Evolutionary conservation across 2,888 invertebrate species (phyloP), one percentile per base, ranked within the genome.

Genomic region (Linyphia triangularis): DNA sequence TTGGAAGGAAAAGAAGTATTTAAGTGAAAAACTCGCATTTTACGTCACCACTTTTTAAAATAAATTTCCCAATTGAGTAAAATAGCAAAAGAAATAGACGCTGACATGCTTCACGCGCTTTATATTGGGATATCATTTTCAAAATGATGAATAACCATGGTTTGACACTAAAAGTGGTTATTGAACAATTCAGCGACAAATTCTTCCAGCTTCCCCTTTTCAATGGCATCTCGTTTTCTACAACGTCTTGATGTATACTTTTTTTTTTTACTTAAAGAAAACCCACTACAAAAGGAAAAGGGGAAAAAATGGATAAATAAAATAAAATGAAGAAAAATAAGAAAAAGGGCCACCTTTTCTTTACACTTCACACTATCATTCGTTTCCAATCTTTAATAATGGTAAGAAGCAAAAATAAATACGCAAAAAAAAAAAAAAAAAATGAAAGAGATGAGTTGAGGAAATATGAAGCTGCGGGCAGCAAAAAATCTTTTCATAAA

Each of bases 161-260:
- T 37, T 79, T 78, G 85, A 79, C 85, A 79, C 65, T 63, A 65
- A 86, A 72, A 86, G 79, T 67, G 79, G 85, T 65, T 86, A 86
- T 86, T 86, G 85, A 78, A 79, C 72, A 79, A 79, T 70, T 28
- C 26, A 9, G n/a, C 78, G 85, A 79, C 85, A 86, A 86, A 86
- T 86, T 86, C n/a, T 51, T 51, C 51, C 16, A n/a, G 51, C n/a
- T 33, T 4, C n/a, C n/a, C n/a, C 33, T 33, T 78, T 37, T 43
- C 40, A 65, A 6, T 26, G 6, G 16, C 28, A 13, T 16, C 24
- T 65, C 28, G 63, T 65, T 63, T 51, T 51, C 51, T 16, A 5
- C 9, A n/a, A 5, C 51, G 51, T 51, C n/a, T 51, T 51, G 51
- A 51, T 51, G 51, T 51, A 16, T 51, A 13, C 16, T 51, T 51